Evolutionary conservation across 1,140 invertebrate species (phyloP).

Genomic region (Scaptomyza hsui): DNA sequence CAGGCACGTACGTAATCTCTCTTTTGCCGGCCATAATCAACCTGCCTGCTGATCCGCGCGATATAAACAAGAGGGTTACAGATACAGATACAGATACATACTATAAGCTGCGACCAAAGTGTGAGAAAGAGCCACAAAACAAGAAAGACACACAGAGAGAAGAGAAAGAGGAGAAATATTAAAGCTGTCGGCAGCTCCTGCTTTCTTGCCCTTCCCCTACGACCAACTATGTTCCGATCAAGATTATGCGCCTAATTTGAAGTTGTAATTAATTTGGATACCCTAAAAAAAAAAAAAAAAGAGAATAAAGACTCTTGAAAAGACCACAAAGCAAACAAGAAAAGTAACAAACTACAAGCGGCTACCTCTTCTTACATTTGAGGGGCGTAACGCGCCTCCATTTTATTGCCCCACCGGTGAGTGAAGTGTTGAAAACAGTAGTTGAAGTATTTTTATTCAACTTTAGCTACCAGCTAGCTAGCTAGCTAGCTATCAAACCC

Average conservation of each 20-base stretch:
- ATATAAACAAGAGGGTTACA: slow-evolving; percentile 56
- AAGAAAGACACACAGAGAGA: slow-evolving; percentile 5
- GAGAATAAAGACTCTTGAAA: slow-evolving; percentile 34
- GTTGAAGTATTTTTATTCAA: slow-evolving; percentile 71
- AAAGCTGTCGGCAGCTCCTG: slow-evolving; percentile 48
- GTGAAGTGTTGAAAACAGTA: slow-evolving; percentile 81
- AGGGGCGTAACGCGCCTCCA: slow-evolving; percentile 66
- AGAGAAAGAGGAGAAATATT: slow-evolving; percentile 18
- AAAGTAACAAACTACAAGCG: slow-evolving; percentile 31
- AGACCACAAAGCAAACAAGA: slow-evolving; percentile 29
- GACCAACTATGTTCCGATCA: no score
- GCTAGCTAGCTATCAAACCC: slow-evolving; percentile 62
- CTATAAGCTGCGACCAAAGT: slow-evolving; percentile 11
- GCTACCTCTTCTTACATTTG: slow-evolving; percentile 17
- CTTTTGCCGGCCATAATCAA: slow-evolving; percentile 63
- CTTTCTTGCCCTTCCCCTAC: slow-evolving; percentile 35
- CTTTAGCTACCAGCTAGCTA: slow-evolving; percentile 29
- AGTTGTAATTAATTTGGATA: slow-evolving; percentile 82
- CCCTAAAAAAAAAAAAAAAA: slow-evolving; percentile 75
- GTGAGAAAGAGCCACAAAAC: neutral
- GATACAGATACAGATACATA: slow-evolving; percentile 31
- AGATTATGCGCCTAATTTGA: slow-evolving; percentile 79
- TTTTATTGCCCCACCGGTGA: slow-evolving; percentile 79
- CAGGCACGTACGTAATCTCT: slow-evolving; percentile 78
- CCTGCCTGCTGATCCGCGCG: slow-evolving; percentile 68